Base-by-base conservation (phyloP, 1,140 invertebrate genomes). In the Scaptomyza montana region DNA sequence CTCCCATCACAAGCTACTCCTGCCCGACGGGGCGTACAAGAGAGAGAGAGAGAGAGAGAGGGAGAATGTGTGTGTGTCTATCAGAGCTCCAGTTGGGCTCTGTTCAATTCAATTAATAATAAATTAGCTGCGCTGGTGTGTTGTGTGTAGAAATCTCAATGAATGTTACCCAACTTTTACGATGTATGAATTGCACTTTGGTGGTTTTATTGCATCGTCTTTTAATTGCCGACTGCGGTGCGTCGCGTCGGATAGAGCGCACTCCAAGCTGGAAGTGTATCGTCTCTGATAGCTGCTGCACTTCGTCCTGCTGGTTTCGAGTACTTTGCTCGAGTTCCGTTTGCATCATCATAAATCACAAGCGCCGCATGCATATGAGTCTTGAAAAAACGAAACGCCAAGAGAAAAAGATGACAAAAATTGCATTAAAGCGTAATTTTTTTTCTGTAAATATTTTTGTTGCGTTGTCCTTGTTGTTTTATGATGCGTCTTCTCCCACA, bases 331-430 rank as follows among this genome's bases (percentile, higher is more conserved):
- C 33, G 62, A 74, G 77, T 74, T 78, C 59, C 77, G 65, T 68
- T 80, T 54, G 74, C 80, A 78, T 76, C 75, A 74, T 77, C 86
- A 77, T 90, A 90, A 90, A 90, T 90, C 81, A 86, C 78, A 76
- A 72, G 78, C 86, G 69, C 86, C 78, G 68, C 85, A 81, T 89
- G 86, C 78, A 76, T 59, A 61, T 54, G 57, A 56, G 47, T 41
- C 39, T 41, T 33, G 30, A 6, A 33, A 33, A 46, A 68, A 53
- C 50, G 64, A 54, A 56, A 33, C 2, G 54, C 4, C 25, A 21
- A 54, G 39, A 43, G 49, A 72, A 71, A 82, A 75, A 84, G 50
- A 59, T 51, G 62, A 47, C 63, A 66, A 66, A 65, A 67, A 66
- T 63, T 59, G 49, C 62, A 62, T 65, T 74, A 77, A 61, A 45